Conservation (phyloP, 2,113 vertebrate species). For the Serinus canaria region DNA sequence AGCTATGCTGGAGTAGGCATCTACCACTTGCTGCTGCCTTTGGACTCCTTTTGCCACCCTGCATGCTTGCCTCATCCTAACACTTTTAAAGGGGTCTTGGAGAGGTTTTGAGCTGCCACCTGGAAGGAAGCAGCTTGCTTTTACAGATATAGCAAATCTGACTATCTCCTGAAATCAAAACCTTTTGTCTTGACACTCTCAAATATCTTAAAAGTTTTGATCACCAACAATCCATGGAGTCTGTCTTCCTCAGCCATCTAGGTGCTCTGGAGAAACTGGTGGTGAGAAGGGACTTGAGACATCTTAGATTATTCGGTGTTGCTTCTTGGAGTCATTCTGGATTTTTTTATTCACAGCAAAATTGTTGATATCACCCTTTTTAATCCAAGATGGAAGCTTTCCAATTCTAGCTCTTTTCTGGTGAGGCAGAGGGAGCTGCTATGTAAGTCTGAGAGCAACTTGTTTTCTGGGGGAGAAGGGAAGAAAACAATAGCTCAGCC, state of each 20-base stretch:
- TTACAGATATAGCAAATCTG: not conserved
- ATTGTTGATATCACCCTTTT: not conserved
- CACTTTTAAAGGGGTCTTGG: not conserved
- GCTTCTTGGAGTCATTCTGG: not conserved
- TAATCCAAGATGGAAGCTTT: not conserved
- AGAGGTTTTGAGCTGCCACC: not conserved
- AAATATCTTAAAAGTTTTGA: not conserved
- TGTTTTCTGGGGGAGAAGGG: not conserved
- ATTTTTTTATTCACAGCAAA: not conserved
- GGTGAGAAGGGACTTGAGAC: not conserved
- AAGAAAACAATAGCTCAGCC: not conserved
- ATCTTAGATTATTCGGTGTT: not conserved
- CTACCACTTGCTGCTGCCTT: not conserved
- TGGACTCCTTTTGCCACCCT: not conserved
- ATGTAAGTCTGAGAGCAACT: not conserved
- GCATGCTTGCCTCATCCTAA: not conserved
- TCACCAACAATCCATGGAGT: not conserved
- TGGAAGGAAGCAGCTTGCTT: not conserved
- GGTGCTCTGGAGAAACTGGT: not conserved
- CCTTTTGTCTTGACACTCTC: not conserved
- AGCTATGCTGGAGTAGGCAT: not conserved
- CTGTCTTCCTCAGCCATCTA: not conserved
- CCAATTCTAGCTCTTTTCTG: not conserved
- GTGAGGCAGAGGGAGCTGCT: not conserved
- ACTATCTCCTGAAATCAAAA: not conserved